Evolutionary conservation across 2,113 vertebrate species (phyloP), one percentile per base, ranked within the genome.

Genomic region (Vanacampus margaritifer): DNA sequence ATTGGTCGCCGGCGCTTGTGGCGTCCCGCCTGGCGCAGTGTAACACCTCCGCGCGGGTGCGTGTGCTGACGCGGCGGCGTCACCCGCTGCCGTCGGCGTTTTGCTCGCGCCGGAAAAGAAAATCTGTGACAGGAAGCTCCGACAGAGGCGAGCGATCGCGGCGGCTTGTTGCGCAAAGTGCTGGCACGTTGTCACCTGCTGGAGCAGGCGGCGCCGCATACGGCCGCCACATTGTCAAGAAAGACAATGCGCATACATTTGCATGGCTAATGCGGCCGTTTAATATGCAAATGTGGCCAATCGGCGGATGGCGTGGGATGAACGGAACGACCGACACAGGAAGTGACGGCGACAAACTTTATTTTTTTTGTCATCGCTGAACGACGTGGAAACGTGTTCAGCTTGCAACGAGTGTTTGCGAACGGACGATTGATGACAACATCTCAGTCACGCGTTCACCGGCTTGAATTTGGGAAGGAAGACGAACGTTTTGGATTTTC

Each of bases 281-380:
- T 94, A 94, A 96, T 94, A 98, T 97, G 95, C 93, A 94, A 98
- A 97, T 96, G 92, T 83, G 91, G 91, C 87, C 95, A 94, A 95
- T 95, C 97, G 17, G 6, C 17, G 45, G 17, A 2, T 16, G 14
- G 37, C 37, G 14, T 43, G 3, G 12, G 41, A 45, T 45, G 43
- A n/a, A 48, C 19, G 46, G 19, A 19, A 17, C 46, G 16, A 17
- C 14, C 14, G 3, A 45, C 5, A 13, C 43, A 14, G 43, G 43
- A 45, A 45, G 43, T 41, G 7, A 10, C 39, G 39, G 28, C 28
- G 2, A 4, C 2, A 32, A 32, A 32, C 28, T 32, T 32, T 32
- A 2, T 32, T 32, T 32, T 32, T 32, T 32, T 32, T 32, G 28
- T 32, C 28, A 32, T 37, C 37, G 37, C 37, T 10, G 9, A 37